phyloP scores from a whole-genome alignment of 2,113 vertebrate genomes.

The Lampris incognitus region DNA sequence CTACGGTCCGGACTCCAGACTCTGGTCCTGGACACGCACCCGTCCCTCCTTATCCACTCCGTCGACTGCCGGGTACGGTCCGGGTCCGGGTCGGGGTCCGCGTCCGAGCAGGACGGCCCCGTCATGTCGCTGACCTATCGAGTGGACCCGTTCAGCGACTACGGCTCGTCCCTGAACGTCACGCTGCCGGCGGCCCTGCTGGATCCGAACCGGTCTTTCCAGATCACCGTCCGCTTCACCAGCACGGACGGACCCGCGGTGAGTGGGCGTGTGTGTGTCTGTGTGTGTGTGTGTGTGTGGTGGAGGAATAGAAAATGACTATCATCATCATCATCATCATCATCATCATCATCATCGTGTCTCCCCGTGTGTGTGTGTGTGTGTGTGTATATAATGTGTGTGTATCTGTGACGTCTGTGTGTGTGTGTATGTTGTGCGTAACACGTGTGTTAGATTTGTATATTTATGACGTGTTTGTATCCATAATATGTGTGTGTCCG shows the following conservation, averaged over 20 bases:
- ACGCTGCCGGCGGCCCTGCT: slow-evolving; percentile 81
- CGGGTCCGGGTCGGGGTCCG: not conserved
- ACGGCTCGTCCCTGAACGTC: slow-evolving; percentile 90
- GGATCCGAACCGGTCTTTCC: slow-evolving; percentile 84
- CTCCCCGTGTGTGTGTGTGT: not conserved
- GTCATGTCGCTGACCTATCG: slow-evolving; percentile 80
- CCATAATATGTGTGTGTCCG: not conserved
- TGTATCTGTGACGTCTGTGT: not conserved
- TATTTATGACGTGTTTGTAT: slow-evolving; percentile 1
- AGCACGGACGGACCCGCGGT: slow-evolving; percentile 93
- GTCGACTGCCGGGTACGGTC: slow-evolving; percentile 76
- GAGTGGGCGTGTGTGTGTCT: slow-evolving; percentile 58
- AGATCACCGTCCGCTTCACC: slow-evolving; percentile 90
- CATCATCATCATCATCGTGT: not conserved
- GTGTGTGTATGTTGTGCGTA: not conserved
- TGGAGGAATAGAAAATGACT: not conserved
- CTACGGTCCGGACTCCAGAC: slow-evolving; percentile 79
- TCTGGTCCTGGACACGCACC: slow-evolving; percentile 89
- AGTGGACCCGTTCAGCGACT: slow-evolving; percentile 92
- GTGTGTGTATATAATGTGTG: not conserved
- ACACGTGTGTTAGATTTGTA: not conserved
- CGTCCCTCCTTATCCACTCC: slow-evolving; percentile 86
- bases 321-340: no score
- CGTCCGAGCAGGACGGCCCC: slow-evolving; percentile 50
- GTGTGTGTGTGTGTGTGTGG: not conserved